Conservation (phyloP, 2,888 invertebrate species). For the Drosophila histrio region DNA sequence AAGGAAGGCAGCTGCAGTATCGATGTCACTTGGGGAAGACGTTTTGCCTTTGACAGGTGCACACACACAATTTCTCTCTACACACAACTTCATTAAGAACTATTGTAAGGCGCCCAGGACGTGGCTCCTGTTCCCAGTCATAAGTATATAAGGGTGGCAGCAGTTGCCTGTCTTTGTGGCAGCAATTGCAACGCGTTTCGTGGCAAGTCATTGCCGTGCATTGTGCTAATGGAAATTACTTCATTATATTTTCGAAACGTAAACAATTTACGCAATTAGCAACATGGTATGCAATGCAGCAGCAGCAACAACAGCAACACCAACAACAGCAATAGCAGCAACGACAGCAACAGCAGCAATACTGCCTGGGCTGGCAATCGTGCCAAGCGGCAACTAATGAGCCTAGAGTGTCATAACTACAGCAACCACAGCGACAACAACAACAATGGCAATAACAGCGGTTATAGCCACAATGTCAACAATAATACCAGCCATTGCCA, state of each 20-base stretch:
- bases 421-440: conserved; percentile 28
- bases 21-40: conserved; percentile 66
- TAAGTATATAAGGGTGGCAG: not conserved
- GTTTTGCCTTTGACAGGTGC: conserved; percentile 65
- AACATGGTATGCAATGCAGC: conserved; percentile 55
- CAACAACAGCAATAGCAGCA: conserved; percentile 27
- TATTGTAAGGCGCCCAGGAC: conserved; percentile 57
- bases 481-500: conserved; percentile 47
- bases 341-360: conserved; percentile 5
- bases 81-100: conserved; percentile 64
- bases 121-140: conserved; percentile 14
- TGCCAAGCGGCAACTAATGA: conserved; percentile 74
- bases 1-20: conserved; percentile 47
- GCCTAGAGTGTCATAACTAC: conserved; percentile 76
- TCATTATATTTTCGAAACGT: conserved; percentile 76
- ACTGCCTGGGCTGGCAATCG: conserved; percentile 46
- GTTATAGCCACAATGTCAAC: conserved; percentile 54
- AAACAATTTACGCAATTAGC: conserved; percentile 79
- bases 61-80: conserved; percentile 41
- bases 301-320: not conserved
- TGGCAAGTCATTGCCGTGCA: conserved; percentile 66
- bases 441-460: conserved; percentile 25
- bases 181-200: conserved; percentile 35
- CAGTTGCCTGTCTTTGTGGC: not conserved
- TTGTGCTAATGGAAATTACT: conserved; percentile 77